Base-by-base conservation (phyloP, 92 coral and sea anemone species). In the Bergia puertoricense region DNA sequence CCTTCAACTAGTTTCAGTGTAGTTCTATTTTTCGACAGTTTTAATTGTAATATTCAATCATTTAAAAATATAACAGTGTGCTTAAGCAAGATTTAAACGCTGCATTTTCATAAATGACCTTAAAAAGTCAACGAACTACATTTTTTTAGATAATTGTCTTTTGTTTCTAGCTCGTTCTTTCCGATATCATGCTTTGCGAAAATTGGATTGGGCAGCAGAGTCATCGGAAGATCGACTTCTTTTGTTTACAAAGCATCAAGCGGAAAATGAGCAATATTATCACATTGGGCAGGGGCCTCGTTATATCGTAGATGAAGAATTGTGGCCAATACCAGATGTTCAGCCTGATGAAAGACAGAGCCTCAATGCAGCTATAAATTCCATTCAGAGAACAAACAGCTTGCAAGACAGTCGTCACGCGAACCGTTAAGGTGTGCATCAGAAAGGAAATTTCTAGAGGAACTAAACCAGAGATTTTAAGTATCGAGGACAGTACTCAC, bases 291-390 rank as follows among this genome's bases (percentile, higher is more conserved):
- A 30, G 68, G 40, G 72, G 30, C 73, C 48, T 9, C 36, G 23
- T 56, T 15, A 20, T 37, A 56, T 56, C 57, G 22, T 15, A 37
- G 40, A 80, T 80, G 62, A 13, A 38, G n/a, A 57, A 80, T 8
- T 22, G 39, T 80, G 46, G 72, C 85, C 85, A 80, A 80, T 80
- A 80, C 85, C 85, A 80, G 85, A 80, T 80, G 67, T 42, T 80
- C 67, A 54, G 85, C 20, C 11, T 56, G 85, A 38, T 18, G 85
- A 80, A 38, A 80, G 40, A 57, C 37, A 54, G 45, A 56, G 48
- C 46, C 23, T 36, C 30, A 57, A 37, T 38, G 48, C 46, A 39
- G 20, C 85, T 80, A 56, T 80, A 80, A 80, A 80, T 79, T 43
- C 16, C 39, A 51, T 30, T n/a, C 23, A 9, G 44, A 37, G 20